Conservation (phyloP, 2,113 vertebrate species). For the Rhizomys pruinosus region DNA sequence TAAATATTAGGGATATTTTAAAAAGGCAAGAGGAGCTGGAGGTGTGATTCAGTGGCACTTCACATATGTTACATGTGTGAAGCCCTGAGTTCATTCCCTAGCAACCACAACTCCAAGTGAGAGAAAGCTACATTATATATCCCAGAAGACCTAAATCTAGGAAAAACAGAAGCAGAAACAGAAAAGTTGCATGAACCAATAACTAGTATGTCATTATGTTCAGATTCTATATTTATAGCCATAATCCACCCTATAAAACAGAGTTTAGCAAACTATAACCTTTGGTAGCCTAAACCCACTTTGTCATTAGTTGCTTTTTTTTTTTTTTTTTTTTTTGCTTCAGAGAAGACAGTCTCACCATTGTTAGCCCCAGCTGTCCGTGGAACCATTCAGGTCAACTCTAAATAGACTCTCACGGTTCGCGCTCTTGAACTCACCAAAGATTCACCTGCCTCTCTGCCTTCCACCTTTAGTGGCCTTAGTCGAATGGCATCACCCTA, state of each 20-base stretch:
- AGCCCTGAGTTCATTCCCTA: not conserved
- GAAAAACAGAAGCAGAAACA: not conserved
- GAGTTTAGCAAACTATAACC: not conserved
- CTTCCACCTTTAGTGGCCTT: too few species aligned
- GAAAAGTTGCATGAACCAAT: not conserved
- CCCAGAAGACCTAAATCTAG: not conserved
- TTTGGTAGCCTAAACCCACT: not conserved
- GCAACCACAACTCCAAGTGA: not conserved
- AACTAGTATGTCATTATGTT: not conserved
- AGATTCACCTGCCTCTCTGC: too few species aligned
- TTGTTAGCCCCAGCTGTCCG: too few species aligned
- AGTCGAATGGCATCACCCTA: too few species aligned
- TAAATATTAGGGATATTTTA: not conserved
- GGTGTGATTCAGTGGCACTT: too few species aligned
- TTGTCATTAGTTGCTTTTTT: not conserved
- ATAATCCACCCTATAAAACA: not conserved
- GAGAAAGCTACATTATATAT: not conserved
- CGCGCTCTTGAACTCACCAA: too few species aligned
- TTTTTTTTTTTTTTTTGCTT: too few species aligned
- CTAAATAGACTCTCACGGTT: too few species aligned
- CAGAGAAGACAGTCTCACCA: too few species aligned
- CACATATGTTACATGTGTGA: not conserved
- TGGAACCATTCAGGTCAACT: too few species aligned
- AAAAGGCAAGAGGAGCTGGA: not conserved
- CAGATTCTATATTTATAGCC: constrained; percentile 16